Evolutionary conservation across 2,888 invertebrate genomes (phyloP).

Genomic region (Perizoma affinitatum): DNA sequence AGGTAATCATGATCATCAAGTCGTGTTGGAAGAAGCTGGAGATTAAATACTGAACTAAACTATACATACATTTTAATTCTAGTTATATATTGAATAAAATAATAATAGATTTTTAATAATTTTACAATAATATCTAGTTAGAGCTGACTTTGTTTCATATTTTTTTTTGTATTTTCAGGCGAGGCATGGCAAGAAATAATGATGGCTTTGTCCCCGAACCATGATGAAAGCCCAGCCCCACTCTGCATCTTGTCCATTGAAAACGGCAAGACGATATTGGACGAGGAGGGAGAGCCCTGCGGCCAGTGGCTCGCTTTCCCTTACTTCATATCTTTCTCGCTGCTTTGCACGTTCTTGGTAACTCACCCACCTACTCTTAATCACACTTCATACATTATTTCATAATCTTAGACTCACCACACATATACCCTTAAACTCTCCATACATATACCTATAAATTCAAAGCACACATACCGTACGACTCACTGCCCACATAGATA

Average conservation of each 20-base stretch:
- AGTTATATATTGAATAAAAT: no score
- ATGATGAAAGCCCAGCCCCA: conserved; percentile 43
- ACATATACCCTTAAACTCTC: no score
- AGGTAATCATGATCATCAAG: conserved; percentile 71
- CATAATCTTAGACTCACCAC: no score
- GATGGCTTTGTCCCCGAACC: conserved; percentile 85
- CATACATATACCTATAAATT: no score
- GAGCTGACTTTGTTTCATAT: not conserved
- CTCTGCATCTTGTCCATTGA: conserved; percentile 82
- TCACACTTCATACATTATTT: no score
- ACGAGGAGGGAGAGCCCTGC: conserved; percentile 82
- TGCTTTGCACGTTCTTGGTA: conserved; percentile 99
- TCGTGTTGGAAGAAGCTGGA: no score
- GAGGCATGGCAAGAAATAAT: conserved; percentile 99
- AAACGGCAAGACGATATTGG: conserved; percentile 67
- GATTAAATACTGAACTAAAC: no score
- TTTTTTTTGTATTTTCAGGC: conserved; percentile 75
- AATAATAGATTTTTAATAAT: no score
- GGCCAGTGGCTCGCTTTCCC: conserved; percentile 97
- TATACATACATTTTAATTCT: no score
- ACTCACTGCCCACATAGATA: no score
- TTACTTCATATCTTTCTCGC: conserved; percentile 99
- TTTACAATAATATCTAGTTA: no score
- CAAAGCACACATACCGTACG: no score
- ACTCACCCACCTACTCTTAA: conserved; percentile 41